phyloP scores from a whole-genome alignment of 2,797 vertebrate genomes.

The Peromyscus attwateri region DNA sequence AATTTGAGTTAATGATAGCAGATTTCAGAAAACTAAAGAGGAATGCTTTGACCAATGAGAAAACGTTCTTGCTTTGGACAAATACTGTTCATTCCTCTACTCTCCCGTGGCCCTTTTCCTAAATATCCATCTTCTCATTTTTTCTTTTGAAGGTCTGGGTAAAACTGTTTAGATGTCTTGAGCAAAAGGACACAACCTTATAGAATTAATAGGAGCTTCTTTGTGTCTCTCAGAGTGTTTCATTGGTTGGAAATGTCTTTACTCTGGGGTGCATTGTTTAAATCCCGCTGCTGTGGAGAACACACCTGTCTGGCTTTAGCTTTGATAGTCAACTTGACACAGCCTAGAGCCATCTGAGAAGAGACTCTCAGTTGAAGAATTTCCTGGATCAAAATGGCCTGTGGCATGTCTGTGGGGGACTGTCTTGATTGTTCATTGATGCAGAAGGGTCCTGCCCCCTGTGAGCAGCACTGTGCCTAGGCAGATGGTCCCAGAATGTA shows the following conservation, averaged over 20 bases:
- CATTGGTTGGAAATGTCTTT: background rate
- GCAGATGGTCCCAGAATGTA: too few relatives aligned
- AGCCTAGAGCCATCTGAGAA: background rate
- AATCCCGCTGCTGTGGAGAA: background rate
- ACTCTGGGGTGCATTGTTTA: background rate
- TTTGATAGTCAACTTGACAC: background rate
- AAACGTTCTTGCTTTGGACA: background rate
- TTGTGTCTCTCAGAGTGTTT: conserved; percentile 23
- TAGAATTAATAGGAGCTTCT: background rate
- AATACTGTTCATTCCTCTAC: conserved; percentile 9
- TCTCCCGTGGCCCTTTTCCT: background rate
- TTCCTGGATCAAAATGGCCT: background rate
- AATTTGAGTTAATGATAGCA: background rate
- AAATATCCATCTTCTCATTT: too few relatives aligned
- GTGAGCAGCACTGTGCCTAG: background rate
- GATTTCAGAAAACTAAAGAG: background rate
- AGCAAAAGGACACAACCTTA: background rate
- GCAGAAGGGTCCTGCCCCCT: background rate
- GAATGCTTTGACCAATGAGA: conserved; percentile 13
- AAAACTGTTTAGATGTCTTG: conserved; percentile 41
- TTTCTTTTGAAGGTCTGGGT: conserved; percentile 3
- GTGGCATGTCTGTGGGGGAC: background rate
- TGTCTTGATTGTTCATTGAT: background rate
- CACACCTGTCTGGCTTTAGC: background rate
- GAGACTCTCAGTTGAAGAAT: background rate